Evolutionary conservation across 2,113 vertebrate genomes (phyloP).

Genomic region (Mormyrus lacerda): DNA sequence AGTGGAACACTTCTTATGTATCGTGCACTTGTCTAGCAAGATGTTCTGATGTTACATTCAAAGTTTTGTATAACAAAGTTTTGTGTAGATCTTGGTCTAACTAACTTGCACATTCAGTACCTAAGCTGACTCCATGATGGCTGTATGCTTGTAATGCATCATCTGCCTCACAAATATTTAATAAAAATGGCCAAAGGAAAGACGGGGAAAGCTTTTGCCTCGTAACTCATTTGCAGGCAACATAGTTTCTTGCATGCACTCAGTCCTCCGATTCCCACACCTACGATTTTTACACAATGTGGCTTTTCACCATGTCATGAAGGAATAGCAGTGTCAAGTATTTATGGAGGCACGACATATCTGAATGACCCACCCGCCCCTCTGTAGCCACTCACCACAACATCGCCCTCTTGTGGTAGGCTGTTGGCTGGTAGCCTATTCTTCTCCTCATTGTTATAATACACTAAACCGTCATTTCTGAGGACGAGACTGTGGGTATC

Average conservation of each 20-base stretch:
- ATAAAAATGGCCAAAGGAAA: background rate
- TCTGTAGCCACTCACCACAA: conserved; percentile 71
- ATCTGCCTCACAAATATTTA: background rate
- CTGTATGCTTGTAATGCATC: background rate
- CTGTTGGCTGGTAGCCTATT: conserved; percentile 88
- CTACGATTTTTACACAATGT: background rate
- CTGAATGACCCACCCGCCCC: background rate
- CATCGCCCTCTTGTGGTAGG: conserved; percentile 90
- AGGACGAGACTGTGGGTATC: conserved; percentile 87
- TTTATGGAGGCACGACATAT: background rate
- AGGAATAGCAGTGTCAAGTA: background rate
- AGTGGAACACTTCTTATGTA: background rate
- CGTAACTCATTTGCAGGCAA: background rate
- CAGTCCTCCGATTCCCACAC: background rate
- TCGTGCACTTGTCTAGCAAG: background rate
- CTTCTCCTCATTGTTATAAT: conserved; percentile 93
- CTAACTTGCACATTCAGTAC: background rate
- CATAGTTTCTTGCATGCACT: background rate
- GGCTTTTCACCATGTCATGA: background rate
- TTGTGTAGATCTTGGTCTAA: background rate
- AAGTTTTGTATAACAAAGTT: background rate
- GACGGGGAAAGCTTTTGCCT: background rate
- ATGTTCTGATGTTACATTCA: background rate
- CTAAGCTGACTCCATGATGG: background rate
- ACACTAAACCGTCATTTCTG: conserved; percentile 86